Conservation (phyloP, 2,888 invertebrate species). For the Biston stratarius region DNA sequence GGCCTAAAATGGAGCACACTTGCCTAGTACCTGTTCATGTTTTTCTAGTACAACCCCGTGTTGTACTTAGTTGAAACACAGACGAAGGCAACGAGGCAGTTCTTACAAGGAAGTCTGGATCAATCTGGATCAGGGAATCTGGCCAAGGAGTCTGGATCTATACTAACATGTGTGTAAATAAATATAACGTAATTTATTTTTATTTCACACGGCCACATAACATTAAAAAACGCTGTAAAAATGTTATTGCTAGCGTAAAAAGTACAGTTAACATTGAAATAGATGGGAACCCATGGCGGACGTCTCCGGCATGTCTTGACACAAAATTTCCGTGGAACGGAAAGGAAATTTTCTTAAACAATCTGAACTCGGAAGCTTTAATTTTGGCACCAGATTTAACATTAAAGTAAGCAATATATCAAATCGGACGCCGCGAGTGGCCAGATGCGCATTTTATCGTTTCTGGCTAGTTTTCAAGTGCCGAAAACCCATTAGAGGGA, state of each 20-base stretch:
- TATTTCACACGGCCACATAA: slow-evolving; percentile 11
- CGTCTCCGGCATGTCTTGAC: slow-evolving; percentile 4
- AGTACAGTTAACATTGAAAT: slow-evolving; percentile 1
- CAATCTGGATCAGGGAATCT: no score
- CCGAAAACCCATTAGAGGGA: slow-evolving; percentile 79
- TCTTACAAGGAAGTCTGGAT: no score
- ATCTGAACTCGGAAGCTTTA: slow-evolving; percentile 59
- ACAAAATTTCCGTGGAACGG: slow-evolving; percentile 21
- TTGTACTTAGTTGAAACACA: no score
- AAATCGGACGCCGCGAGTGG: slow-evolving; percentile 69
- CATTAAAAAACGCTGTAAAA: slow-evolving; percentile 7
- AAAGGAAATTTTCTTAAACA: slow-evolving; percentile 39
- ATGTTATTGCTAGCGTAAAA: slow-evolving; percentile 6
- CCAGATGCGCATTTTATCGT: slow-evolving; percentile 82
- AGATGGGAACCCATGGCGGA: slow-evolving; percentile 5
- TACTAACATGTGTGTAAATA: no score
- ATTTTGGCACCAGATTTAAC: slow-evolving; percentile 73
- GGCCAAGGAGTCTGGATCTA: no score
- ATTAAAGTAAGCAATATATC: slow-evolving; percentile 77
- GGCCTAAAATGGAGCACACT: no score
- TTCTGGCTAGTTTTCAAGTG: slow-evolving; percentile 85
- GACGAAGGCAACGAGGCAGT: no score
- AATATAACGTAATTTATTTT: neutral
- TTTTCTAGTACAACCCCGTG: no score
- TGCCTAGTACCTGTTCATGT: no score